Conservation (phyloP, 1,140 invertebrate species). For the Bombus affinis region DNA sequence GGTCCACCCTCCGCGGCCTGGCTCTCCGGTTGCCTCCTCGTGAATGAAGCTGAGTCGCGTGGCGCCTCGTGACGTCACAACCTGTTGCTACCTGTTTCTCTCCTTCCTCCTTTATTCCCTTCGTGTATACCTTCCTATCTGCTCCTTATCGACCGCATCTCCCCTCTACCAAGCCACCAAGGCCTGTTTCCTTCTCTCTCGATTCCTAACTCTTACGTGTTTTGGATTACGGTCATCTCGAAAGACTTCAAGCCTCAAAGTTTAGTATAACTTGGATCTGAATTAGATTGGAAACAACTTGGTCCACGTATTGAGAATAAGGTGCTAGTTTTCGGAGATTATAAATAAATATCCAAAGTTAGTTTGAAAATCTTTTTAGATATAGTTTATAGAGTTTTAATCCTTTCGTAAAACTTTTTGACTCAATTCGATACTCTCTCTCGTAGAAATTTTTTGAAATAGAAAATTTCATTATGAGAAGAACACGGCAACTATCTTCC, state of each 20-base stretch:
- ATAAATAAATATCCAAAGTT: too few species aligned
- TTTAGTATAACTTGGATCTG: too few species aligned
- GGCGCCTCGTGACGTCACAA: slow-evolving; percentile 77
- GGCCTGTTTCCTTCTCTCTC: not conserved
- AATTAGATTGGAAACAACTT: too few species aligned
- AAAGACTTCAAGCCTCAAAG: not conserved
- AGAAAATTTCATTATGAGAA: too few species aligned
- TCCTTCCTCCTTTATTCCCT: slow-evolving; percentile 41
- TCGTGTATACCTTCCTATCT: not conserved
- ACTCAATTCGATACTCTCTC: too few species aligned
- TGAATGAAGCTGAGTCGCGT: slow-evolving; percentile 78
- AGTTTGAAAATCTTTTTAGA: too few species aligned
- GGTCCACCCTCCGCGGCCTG: slow-evolving; percentile 60
- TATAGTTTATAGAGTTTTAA: too few species aligned
- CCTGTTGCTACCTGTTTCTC: slow-evolving; percentile 77
- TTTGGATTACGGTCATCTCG: not conserved
- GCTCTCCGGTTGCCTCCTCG: slow-evolving; percentile 51
- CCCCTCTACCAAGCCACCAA: not conserved
- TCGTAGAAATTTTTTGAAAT: too few species aligned
- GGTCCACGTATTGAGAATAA: too few species aligned
- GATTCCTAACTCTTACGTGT: not conserved
- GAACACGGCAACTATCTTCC: too few species aligned
- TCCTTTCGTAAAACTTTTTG: too few species aligned
- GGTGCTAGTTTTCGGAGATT: too few species aligned
- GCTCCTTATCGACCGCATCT: slow-evolving; percentile 21